Base-by-base conservation (phyloP, 2,888 invertebrate genomes). In the Zaprionus lineosus region DNA sequence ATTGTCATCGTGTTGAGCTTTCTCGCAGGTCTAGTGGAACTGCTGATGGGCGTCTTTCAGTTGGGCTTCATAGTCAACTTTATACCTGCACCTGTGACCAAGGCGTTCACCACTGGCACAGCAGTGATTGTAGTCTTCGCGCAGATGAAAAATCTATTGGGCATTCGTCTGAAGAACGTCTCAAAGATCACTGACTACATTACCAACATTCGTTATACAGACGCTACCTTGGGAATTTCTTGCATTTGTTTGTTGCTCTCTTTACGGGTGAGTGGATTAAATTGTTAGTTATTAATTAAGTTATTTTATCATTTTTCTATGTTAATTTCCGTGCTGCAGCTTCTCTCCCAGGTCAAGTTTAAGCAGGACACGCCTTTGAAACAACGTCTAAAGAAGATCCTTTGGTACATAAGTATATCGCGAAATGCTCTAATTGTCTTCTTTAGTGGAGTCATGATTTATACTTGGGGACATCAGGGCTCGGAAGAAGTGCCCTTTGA, bases 61-160 rank as follows among this genome's bases (percentile, higher is more conserved):
- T 91, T 97, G 74, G 96, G 96, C 46, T 96, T 96, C 88, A 90
- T 96, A 70, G 94, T 96, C 51, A 95, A 95, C 77, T 94, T 96
- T 86, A 96, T 97, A 74, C 95, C 96, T 0, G 92, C 94, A 16
- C 94, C 96, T 6, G 95, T 96, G 44, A 95, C 95, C 11, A 94
- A 94, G 69, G 96, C 95, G 1, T 97, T 97, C 88, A 96, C 96
- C 31, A 94, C 96, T 1, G 96, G 95, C 6, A 95, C 95, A 12
- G 94, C 96, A 0, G 88, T 95, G 7, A 95, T 95, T 76, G 95
- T 97, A 74, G 92, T 94, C 29, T 91, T 92, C 24, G 92, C 94
- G 3, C 96, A 97, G 90, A 72, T 95, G 8, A 95, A 95, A 90
- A 94, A 93, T 43, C 90, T 96, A 39, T 90, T 96, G 18, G 96